Evolutionary conservation across 1,140 invertebrate genomes (phyloP).

Genomic region (Steinernema feltiae): DNA sequence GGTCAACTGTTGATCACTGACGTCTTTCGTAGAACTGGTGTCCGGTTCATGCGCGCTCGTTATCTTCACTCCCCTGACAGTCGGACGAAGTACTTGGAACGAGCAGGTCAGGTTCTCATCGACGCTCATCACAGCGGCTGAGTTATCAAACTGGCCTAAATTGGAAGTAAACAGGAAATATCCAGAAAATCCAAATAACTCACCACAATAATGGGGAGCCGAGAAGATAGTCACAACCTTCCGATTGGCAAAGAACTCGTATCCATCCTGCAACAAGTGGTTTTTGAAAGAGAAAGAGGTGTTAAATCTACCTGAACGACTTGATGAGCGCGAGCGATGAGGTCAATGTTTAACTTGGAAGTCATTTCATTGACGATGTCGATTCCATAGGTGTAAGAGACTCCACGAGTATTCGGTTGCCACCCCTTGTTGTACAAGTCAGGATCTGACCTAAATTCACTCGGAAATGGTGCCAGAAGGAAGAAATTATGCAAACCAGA

Average conservation of each 20-base stretch:
- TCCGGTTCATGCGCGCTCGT: too few species aligned
- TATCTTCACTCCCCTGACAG: background rate
- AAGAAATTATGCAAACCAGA: constrained; percentile 75
- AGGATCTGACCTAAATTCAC: constrained; percentile 19
- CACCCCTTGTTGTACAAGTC: constrained; percentile 57
- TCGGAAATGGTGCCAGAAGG: constrained; percentile 1
- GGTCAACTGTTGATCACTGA: too few species aligned
- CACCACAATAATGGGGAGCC: constrained; percentile 69
- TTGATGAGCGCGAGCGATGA: constrained; percentile 37
- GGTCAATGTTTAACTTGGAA: constrained; percentile 12
- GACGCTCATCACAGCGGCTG: constrained; percentile 33
- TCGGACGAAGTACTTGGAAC: background rate
- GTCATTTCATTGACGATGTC: constrained; percentile 27
- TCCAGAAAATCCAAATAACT: background rate
- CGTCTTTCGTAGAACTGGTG: too few species aligned
- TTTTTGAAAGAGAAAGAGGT: background rate
- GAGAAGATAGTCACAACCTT: constrained; percentile 72
- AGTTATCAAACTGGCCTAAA: constrained; percentile 31
- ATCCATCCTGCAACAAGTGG: constrained; percentile 79
- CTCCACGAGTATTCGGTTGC: constrained; percentile 63
- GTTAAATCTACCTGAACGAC: constrained; percentile 41
- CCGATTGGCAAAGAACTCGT: constrained; percentile 93
- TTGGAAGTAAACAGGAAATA: background rate
- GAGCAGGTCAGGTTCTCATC: constrained; percentile 33
- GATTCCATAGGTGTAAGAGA: constrained; percentile 56